Conservation (phyloP, 2,888 invertebrate genomes). For the Dorcus hopei region DNA sequence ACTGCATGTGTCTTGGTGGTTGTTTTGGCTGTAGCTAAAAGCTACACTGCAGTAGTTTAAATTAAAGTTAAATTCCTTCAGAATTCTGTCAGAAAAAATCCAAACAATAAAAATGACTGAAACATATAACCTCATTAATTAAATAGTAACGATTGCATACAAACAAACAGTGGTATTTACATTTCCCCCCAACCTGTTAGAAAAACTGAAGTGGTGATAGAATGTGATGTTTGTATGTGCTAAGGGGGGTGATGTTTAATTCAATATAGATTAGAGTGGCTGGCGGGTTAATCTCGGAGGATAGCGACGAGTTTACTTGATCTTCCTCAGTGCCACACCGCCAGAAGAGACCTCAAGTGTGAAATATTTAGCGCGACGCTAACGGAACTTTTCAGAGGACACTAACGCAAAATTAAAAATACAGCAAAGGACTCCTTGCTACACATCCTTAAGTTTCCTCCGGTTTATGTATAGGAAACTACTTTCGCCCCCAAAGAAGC, state of each 20-base stretch:
- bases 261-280: slow-evolving; percentile 40
- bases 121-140: too few relatives aligned
- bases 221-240: slow-evolving; percentile 33
- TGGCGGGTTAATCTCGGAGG: slow-evolving; percentile 40
- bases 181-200: slow-evolving; percentile 15
- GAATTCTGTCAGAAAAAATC: too few relatives aligned
- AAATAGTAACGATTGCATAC: too few relatives aligned
- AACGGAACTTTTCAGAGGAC: slow-evolving; percentile 22
- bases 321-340: slow-evolving; percentile 23
- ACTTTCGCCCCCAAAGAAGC: too few relatives aligned
- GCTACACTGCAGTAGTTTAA: too few relatives aligned
- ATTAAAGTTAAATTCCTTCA: too few relatives aligned
- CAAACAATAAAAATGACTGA: too few relatives aligned
- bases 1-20: too few relatives aligned
- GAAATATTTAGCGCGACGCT: slow-evolving; percentile 15
- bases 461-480: too few relatives aligned
- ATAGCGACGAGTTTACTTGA: slow-evolving; percentile 22
- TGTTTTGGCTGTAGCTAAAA: too few relatives aligned
- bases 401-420: slow-evolving; percentile 39
- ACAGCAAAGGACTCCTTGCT: slow-evolving; percentile 20
- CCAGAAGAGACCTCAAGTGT: slow-evolving; percentile 24
- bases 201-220: slow-evolving; percentile 27
- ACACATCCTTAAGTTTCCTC: too few relatives aligned
- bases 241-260: slow-evolving; percentile 40
- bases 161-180: background rate